phyloP scores from a whole-genome alignment of 2,797 vertebrate genomes.

The Cirrhinus molitorella region DNA sequence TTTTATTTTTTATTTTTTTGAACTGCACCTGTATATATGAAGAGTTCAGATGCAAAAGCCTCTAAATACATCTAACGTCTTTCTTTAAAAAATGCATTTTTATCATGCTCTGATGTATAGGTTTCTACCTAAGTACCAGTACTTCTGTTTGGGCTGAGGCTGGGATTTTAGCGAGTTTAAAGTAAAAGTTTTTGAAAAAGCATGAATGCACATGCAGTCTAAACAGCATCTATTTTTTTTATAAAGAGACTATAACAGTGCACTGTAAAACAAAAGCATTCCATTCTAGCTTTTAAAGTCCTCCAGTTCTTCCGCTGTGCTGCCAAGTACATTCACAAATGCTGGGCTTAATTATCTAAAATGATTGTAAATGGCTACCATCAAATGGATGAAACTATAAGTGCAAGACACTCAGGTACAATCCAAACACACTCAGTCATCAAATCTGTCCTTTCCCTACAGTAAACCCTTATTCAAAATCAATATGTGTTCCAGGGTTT shows the following conservation, averaged over 20 bases:
- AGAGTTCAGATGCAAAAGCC: too few species aligned
- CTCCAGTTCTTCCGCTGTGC: not conserved
- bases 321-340: slow-evolving; percentile 27
- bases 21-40: too few species aligned
- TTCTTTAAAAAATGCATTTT: too few species aligned
- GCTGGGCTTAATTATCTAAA: slow-evolving; percentile 25
- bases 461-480: not conserved
- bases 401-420: slow-evolving; percentile 7
- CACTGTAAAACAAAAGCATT: slow-evolving; percentile 22
- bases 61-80: too few species aligned
- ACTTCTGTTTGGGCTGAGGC: too few species aligned
- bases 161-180: too few species aligned
- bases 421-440: slow-evolving; percentile 24
- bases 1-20: too few species aligned
- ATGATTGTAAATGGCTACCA: not conserved
- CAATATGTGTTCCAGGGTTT: slow-evolving; percentile 6
- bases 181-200: too few species aligned
- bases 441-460: not conserved
- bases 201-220: too few species aligned
- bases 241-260: not conserved
- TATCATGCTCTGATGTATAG: too few species aligned
- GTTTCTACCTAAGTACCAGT: too few species aligned
- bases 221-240: too few species aligned
- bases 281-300: slow-evolving; percentile 46
- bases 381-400: slow-evolving; percentile 18